Evolutionary conservation across 2,888 invertebrate genomes (phyloP).

Genomic region (Strigamia transsilvanica): DNA sequence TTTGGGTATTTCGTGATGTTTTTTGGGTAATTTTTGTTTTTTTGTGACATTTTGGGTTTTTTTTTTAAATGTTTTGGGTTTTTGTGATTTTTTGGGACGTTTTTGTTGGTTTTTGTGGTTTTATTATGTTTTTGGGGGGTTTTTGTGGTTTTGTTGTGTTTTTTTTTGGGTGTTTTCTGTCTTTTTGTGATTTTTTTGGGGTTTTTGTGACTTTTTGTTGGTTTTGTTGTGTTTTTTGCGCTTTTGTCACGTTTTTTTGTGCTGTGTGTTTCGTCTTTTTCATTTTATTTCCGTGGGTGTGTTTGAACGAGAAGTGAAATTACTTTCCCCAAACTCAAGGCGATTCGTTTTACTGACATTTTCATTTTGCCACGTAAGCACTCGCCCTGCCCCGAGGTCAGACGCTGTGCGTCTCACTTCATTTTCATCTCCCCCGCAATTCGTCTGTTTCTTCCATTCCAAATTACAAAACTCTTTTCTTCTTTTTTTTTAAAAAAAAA

Average conservation of each 20-base stretch:
- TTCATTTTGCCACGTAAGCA: conserved; percentile 20
- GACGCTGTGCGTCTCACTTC: not conserved
- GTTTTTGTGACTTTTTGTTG: not conserved
- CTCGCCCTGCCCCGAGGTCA: conserved; percentile 20
- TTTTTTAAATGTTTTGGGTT: not conserved
- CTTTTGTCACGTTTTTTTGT: too few relatives aligned
- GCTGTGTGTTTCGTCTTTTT: not conserved
- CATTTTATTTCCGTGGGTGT: not conserved
- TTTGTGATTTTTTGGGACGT: too few relatives aligned
- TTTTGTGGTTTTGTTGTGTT: too few relatives aligned
- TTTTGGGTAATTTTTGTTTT: not conserved
- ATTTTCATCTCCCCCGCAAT: conserved; percentile 2
- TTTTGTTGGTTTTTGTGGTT: not conserved
- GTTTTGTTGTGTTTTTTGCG: too few relatives aligned
- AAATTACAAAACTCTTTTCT: not conserved
- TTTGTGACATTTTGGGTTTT: not conserved
- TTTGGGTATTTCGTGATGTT: not conserved
- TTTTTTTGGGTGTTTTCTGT: not conserved
- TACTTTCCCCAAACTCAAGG: not conserved
- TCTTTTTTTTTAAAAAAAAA: too few relatives aligned
- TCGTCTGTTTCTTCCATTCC: not conserved
- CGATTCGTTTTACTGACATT: not conserved
- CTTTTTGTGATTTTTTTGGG: too few relatives aligned
- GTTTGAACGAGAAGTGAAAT: not conserved
- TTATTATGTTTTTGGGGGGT: not conserved